Evolutionary conservation across 2,113 vertebrate species (phyloP), one percentile per base, ranked within the genome.

Genomic region (Scomber scombrus): DNA sequence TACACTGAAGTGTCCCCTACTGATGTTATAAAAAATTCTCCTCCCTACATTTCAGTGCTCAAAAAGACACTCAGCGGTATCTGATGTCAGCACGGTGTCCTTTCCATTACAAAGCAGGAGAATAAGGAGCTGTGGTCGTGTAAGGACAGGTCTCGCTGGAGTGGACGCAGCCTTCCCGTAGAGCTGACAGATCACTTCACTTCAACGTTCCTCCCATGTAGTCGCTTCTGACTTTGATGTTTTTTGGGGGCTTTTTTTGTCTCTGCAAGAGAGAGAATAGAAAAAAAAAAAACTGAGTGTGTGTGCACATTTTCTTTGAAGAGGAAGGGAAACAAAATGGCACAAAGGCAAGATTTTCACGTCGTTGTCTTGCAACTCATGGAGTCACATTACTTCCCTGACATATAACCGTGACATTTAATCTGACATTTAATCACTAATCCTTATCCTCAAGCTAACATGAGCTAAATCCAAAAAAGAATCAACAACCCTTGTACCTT

Each of bases 381-480:
- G 43, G 50, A 21, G 46, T 49, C 15, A 23, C n/a, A 77, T 73
- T 78, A 70, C 63, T 57, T 74, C 70, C 15, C 75, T 88, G 80
- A 88, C 83, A 88, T 88, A 75, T 80, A 72, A 49, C 64, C 73
- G 55, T 79, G 90, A 75, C 87, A 89, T 91, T 88, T 89, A 81
- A 70, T 91, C 45, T 88, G 89, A 87, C 81, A 88, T 85, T 85
- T 80, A 86, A 89, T 87, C 86, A 81, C 73, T 62, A 81, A 81
- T 76, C 81, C 71, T 85, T 57, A 63, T 78, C 76, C 77, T 89
- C 81, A 73, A 72, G 61, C 63, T 52, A 26, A 71, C 75, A 75
- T 68, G 67, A 85, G 77, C 74, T 45, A 71, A 71, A 80, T 68
- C 52, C 71, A 63, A 67, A 78, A 80, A 75, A 21, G 67, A 74